These are phyloP conservation scores for Squalus acanthias DNA, from an alignment of 2,797 vertebrate genomes.

Conservation along the genomic window DNA sequence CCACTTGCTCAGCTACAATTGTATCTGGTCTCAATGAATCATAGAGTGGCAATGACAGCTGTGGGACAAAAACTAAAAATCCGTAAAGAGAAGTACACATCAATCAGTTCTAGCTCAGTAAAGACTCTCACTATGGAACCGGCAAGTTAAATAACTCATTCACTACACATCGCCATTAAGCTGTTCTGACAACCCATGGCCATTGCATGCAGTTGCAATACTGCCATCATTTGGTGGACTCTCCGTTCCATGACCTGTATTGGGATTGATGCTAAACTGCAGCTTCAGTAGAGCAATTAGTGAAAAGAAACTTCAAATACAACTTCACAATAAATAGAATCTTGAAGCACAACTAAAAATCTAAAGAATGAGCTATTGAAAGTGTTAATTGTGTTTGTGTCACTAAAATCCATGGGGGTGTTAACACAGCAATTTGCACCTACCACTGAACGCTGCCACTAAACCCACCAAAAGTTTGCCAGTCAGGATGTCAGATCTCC, in stretches of 20 bases:
- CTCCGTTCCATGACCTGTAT: background rate
- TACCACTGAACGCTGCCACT: background rate
- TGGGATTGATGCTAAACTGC: background rate
- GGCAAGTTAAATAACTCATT: slow-evolving; percentile 22
- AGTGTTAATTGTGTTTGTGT: background rate
- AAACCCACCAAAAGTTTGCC: background rate
- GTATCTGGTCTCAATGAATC: slow-evolving; percentile 27
- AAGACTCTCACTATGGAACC: background rate
- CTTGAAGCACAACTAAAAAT: background rate
- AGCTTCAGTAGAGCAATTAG: background rate
- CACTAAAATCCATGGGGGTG: background rate
- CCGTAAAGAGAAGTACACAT: background rate
- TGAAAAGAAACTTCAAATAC: background rate
- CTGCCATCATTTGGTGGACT: background rate
- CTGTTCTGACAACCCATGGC: background rate
- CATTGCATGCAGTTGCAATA: background rate
- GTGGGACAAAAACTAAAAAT: background rate
- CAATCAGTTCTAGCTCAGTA: background rate
- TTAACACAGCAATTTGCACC: background rate
- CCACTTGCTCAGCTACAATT: slow-evolving; percentile 17
- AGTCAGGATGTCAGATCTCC: background rate
- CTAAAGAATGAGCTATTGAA: background rate
- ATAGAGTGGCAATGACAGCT: background rate
- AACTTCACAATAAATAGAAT: background rate
- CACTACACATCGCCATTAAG: background rate